Base-by-base conservation (phyloP, 2,113 vertebrate genomes). In the Indri indri region DNA sequence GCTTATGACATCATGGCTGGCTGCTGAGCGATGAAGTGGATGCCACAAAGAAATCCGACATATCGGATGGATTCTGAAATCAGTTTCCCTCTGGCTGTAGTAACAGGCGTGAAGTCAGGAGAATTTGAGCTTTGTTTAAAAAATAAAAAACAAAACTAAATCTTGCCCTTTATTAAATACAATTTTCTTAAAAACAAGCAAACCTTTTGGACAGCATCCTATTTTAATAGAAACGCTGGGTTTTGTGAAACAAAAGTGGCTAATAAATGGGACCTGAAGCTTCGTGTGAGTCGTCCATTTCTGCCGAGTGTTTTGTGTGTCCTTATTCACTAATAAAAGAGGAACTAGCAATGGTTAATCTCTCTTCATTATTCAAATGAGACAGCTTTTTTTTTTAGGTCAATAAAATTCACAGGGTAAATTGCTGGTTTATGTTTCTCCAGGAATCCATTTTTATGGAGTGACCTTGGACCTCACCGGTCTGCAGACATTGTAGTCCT, bases 1-100 rank as follows among this genome's bases (percentile, higher is more conserved):
- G 96, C 68, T 97, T 86, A 89, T 97, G 97, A 98, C 97, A 97
- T 97, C 97, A 97, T 97, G 97, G 97, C 97, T 97, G 97, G 96
- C 97, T 94, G 94, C 97, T 93, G 96, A 95, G 90, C 45, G 37
- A 83, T 96, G 97, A 76, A 95, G 96, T 86, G 91, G 85, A 92
- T 95, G 89, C 95, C 96, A 97, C 97, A 98, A 90, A 97, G 97
- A 96, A 94, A 97, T 54, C 96, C 88, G 57, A 95, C 96, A 94
- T 82, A 88, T 96, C 97, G 52, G 96, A 94, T 97, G 96, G 86
- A 89, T 96, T 93, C 93, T 74, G 93, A 79, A 94, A 94, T 79
- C 96, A 90, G 80, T 95, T 84, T 90, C 93, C 85, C 96, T 93
- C 76, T 8, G 14, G 95, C 96, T 45, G 54, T 76, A 63, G 93